Evolutionary conservation across 2,113 vertebrate species (phyloP).

Genomic region (Dromiciops gliroides): DNA sequence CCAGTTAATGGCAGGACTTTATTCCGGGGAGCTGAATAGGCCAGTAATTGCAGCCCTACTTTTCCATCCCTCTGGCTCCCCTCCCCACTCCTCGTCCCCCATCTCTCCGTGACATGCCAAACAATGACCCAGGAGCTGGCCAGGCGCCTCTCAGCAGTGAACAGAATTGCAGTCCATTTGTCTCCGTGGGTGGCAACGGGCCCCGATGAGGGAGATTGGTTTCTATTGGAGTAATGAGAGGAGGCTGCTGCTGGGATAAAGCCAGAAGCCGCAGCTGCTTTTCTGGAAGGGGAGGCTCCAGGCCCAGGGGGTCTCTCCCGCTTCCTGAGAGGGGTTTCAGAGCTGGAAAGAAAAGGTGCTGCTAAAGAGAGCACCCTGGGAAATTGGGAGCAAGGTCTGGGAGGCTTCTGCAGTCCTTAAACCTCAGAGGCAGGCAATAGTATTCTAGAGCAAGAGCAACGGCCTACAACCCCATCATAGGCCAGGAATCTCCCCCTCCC

Average conservation of each 20-base stretch:
- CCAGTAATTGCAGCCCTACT: conserved; percentile 80
- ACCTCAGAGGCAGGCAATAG: background rate
- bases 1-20: conserved; percentile 70
- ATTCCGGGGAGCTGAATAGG: conserved; percentile 80
- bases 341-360: background rate
- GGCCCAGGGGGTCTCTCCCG: background rate
- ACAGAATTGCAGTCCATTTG: conserved; percentile 76
- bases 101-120: conserved; percentile 75
- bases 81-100: conserved; percentile 56
- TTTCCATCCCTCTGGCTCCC: conserved; percentile 27
- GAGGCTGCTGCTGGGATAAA: conserved; percentile 32
- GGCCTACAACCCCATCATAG: no score
- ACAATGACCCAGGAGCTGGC: conserved; percentile 82
- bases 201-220: conserved; percentile 76
- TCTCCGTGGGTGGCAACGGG: conserved; percentile 78
- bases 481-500: background rate
- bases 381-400: no score
- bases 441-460: no score
- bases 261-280: background rate
- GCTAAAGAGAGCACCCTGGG: background rate
- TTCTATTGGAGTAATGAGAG: conserved; percentile 77
- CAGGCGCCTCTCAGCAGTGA: conserved; percentile 70
- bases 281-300: background rate
- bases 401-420: background rate
- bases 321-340: background rate